Percentiles rank a stretch among this genome's conserved stretches.
phyloP scores from a whole-genome alignment of 2,888 invertebrate genomes.

The Smittia sp. region DNA sequence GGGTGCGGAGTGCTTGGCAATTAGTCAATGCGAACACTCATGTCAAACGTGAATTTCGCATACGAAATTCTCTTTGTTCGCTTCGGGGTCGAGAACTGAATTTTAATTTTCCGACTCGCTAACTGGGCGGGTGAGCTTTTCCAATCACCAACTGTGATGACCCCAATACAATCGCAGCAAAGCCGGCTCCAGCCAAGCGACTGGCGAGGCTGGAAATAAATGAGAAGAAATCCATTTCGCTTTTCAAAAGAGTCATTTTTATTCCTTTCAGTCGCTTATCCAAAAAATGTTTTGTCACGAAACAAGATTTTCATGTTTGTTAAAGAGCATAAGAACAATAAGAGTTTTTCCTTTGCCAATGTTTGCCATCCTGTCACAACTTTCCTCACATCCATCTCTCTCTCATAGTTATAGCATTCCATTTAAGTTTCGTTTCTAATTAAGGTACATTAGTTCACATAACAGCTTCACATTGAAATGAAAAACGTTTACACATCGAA shows the following conservation, averaged over 20 bases:
- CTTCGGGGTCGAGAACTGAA: background rate
- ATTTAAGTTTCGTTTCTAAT: constrained; percentile 11
- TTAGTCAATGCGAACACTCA: background rate
- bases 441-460: constrained; percentile 35
- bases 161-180: background rate
- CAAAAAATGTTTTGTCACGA: background rate
- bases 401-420: background rate
- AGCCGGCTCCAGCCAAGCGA: constrained; percentile 3
- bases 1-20: background rate
- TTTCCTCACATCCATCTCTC: background rate
- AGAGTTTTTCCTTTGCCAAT: too few relatives aligned
- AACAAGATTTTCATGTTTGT: background rate
- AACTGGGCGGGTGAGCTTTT: too few relatives aligned
- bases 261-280: constrained; percentile 3
- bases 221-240: background rate
- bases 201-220: background rate
- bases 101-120: background rate
- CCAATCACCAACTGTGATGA: background rate
- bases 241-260: constrained; percentile 15
- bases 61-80: background rate
- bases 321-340: too few relatives aligned
- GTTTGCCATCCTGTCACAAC: background rate
- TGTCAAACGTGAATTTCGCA: background rate
- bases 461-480: constrained; percentile 8
- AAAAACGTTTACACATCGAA: background rate